Evolutionary conservation across 2,113 vertebrate species (phyloP).

Genomic region (Solea solea): DNA sequence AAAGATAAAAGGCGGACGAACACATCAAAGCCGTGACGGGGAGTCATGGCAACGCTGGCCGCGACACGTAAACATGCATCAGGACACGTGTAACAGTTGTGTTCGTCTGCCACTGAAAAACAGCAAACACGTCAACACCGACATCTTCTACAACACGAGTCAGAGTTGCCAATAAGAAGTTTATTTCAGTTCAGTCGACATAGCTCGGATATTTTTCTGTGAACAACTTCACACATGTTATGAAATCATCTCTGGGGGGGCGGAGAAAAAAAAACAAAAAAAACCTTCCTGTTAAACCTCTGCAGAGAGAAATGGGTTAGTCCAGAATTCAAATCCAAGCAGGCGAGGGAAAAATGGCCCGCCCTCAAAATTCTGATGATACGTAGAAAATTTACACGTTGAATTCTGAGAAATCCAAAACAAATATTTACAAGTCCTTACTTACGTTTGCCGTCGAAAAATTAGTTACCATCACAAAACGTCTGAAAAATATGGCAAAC

Average conservation of each 20-base stretch:
- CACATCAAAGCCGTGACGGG: not conserved
- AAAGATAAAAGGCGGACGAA: not conserved
- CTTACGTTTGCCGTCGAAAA: slow-evolving; percentile 36
- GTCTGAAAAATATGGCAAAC: slow-evolving; percentile 44
- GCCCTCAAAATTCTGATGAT: slow-evolving; percentile 52
- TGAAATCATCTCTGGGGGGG: slow-evolving; percentile 40
- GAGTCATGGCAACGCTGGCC: not conserved
- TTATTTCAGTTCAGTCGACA: slow-evolving; percentile 74
- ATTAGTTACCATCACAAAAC: slow-evolving; percentile 57
- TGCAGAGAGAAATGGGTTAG: slow-evolving; percentile 45
- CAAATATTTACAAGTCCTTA: slow-evolving; percentile 76
- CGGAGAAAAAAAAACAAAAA: slow-evolving; percentile 6
- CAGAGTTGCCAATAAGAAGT: slow-evolving; percentile 60
- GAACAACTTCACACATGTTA: slow-evolving; percentile 47
- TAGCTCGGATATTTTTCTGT: slow-evolving; percentile 51
- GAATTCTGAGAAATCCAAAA: slow-evolving; percentile 65
- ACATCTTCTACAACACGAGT: slow-evolving; percentile 7
- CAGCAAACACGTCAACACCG: too few relatives aligned
- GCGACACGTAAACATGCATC: not conserved
- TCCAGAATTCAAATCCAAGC: slow-evolving; percentile 52
- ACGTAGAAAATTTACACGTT: slow-evolving; percentile 71
- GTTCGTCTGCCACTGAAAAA: too few relatives aligned
- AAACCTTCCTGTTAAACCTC: slow-evolving; percentile 51
- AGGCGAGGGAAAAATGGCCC: slow-evolving; percentile 24
- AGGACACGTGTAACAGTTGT: not conserved